Evolutionary conservation across 2,888 invertebrate species (phyloP), one percentile per base, ranked within the genome.

Genomic region (Drosophila nr. medialis): DNA sequence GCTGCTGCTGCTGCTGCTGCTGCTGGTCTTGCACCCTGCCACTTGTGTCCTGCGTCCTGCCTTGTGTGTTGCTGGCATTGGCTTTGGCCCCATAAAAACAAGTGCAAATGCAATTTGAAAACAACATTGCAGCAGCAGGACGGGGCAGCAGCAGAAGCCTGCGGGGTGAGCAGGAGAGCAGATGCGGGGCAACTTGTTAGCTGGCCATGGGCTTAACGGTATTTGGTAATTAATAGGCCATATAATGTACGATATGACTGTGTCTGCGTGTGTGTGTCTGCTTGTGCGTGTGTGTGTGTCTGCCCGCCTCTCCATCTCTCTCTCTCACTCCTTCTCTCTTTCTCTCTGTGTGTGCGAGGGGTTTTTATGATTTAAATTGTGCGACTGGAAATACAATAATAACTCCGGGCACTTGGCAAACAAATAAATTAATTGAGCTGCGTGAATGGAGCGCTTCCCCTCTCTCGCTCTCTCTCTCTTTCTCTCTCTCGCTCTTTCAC

Each of bases 221-320:
- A 84, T 86, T 89, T 89, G 84, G 85, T 85, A 85, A 85, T 85
- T 85, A 85, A 85, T 89, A 85, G 85, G 89, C 89, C 87, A 89
- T 85, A 86, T 89, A 86, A 84, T 84, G 85, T 84, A 84, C 82
- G 89, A 86, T 84, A 74, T 55, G 81, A 70, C 67, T 64, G 34
- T 36, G 42, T 42, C 34, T 58, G 49, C 48, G 36, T 34, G 32
- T 27, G 29, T 36, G 27, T 36, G 42, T 42, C 34, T 58, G 49
- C 48, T n/a, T n/a, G 36, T 34, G 32, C 21, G 29, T 36, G 27
- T 36, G 48, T 18, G 18, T 18, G 36, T 29, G 29, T 27, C 24
- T 48, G 27, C 10, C 10, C 18, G 21, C 15, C 24, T 7, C 45
- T 24, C 24, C 7, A 6, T 21, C 18, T 18, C 38, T 18, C 3